phyloP scores from a whole-genome alignment of 2,113 vertebrate genomes.

The Pelvicachromis taeniatus region DNA sequence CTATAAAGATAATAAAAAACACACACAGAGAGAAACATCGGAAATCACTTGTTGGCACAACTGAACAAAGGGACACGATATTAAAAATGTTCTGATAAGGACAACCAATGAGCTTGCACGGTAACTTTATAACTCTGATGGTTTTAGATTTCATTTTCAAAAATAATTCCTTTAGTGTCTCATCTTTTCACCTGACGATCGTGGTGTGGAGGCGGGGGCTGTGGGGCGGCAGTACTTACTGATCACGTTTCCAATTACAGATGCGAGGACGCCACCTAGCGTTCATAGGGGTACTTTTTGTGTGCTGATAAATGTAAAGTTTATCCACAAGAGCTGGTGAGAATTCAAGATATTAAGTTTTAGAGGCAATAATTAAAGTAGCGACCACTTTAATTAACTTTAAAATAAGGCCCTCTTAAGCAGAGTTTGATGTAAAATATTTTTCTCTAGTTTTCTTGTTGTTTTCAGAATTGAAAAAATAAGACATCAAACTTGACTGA shows the following conservation, averaged over 20 bases:
- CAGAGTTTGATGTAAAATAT: accelerated
- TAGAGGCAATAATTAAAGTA: background rate
- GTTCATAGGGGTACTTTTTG: background rate
- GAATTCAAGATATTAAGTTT: background rate
- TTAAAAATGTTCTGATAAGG: background rate
- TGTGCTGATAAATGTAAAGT: background rate
- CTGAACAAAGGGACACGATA: background rate
- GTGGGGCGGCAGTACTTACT: background rate
- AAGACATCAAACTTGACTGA: background rate
- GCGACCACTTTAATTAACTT: background rate
- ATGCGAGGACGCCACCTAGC: constrained; percentile 7
- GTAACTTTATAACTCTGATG: background rate
- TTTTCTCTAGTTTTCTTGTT: background rate
- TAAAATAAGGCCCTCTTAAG: background rate
- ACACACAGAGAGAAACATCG: background rate
- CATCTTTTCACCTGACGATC: constrained; percentile 23
- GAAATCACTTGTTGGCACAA: background rate
- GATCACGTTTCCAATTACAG: background rate
- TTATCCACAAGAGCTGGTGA: background rate
- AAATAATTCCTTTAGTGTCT: background rate
- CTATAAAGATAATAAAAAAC: background rate
- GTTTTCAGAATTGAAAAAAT: background rate
- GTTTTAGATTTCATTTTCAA: background rate
- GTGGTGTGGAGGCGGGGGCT: background rate
- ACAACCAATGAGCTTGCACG: background rate